Evolutionary conservation across 2,797 vertebrate genomes (phyloP), one percentile per base, ranked within the genome.

Genomic region (Pelodytes ibericus): DNA sequence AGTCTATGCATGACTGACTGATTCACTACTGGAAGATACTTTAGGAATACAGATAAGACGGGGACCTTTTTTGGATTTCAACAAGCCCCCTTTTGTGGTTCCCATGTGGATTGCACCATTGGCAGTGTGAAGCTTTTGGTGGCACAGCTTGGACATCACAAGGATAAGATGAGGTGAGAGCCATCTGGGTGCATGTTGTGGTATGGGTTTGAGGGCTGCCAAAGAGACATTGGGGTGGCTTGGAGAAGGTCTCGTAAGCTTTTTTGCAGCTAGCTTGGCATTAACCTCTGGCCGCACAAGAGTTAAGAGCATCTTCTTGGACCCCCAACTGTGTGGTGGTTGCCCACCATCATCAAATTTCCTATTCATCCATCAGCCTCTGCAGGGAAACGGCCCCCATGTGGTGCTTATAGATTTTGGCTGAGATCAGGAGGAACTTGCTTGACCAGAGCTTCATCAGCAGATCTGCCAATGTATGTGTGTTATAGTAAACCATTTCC

Each of bases 31-130:
- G 57, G 39, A 79, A 70, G 75, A 66, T 73, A 77, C 84, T 83
- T 58, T 66, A 44, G 85, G 87, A 79, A 85, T 81, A 84, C 73
- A 80, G 84, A 81, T 76, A 77, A 83, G 78, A 6, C 58, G 53
- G 75, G 49, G 39, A 62, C 9, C 74, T 71, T 79, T 76, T 1
- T 4, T 56, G 86, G 81, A 81, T 85, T 36, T 80, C 81, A 77
- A 79, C 2, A 13, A 75, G 7, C 22, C n/a, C 26, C 33, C 36
- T 18, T 27, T 44, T 60, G 36, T 61, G 64, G 85, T 57, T 58
- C 67, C 82, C 73, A 65, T 62, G 88, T 75, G 88, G 87, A 84
- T 85, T 76, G 58, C 75, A 75, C 67, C 41, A 63, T 65, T 81
- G n/a, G 82, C 86, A 82, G 87, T 59, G 66, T 71, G 74, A 81